Conservation (phyloP, 2,113 vertebrate species). For the Chloroceryle aenea region DNA sequence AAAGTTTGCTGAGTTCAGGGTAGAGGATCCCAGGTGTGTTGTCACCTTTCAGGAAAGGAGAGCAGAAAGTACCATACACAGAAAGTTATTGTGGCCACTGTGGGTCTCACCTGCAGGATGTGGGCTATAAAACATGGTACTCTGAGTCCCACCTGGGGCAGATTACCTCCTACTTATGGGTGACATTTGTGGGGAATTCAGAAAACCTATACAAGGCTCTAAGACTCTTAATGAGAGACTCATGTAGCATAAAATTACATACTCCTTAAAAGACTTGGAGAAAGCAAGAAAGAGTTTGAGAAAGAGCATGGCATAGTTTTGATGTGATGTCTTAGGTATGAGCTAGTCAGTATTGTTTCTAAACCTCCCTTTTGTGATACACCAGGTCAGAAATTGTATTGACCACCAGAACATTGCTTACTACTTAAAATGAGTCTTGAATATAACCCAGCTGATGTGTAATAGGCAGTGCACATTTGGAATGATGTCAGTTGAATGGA, state of each 20-base stretch:
- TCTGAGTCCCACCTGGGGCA: background rate
- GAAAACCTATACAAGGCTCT: background rate
- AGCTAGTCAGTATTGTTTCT: background rate
- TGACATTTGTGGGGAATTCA: background rate
- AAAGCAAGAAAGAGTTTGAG: background rate
- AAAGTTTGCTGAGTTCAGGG: background rate
- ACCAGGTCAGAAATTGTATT: background rate
- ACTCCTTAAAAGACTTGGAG: background rate
- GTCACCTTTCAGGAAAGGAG: background rate
- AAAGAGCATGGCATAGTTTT: background rate
- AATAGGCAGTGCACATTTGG: background rate
- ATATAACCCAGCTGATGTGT: background rate
- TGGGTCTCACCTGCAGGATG: background rate
- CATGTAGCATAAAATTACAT: background rate
- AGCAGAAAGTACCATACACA: background rate
- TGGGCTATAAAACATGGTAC: background rate
- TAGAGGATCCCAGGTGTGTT: background rate
- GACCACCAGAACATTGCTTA: background rate
- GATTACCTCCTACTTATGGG: background rate
- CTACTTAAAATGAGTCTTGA: background rate
- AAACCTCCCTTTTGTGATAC: background rate
- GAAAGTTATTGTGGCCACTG: background rate
- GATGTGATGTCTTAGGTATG: background rate
- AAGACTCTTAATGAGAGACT: background rate
- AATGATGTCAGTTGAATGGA: conserved; percentile 1